Percentiles rank a stretch among this genome's conserved stretches.
Conservation (phyloP, 2,888 invertebrate species). For the Formica aserva region DNA sequence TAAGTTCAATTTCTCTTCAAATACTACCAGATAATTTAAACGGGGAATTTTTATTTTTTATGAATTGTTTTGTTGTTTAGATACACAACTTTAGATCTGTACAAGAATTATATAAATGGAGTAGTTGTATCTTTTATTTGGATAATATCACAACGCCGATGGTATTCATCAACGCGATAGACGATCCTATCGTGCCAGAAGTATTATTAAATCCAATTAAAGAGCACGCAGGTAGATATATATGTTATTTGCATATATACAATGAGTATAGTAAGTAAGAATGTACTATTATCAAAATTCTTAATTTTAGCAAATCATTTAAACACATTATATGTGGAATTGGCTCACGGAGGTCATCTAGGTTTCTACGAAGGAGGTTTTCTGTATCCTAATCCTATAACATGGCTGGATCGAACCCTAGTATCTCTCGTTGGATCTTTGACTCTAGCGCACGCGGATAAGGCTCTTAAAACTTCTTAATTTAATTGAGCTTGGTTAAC, state of each 20-base stretch:
- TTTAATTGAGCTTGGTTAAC: conserved; percentile 57
- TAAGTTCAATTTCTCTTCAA: conserved; percentile 53
- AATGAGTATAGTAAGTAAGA: neutral
- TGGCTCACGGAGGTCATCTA: conserved; percentile 97
- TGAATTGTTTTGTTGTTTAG: conserved; percentile 84
- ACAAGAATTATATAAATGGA: conserved; percentile 93
- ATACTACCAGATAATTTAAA: neutral
- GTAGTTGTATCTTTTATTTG: conserved; percentile 93
- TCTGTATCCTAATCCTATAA: conserved; percentile 94
- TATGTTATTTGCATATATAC: neutral
- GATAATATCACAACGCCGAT: conserved; percentile 93
- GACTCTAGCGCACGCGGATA: conserved; percentile 87
- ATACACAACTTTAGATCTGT: conserved; percentile 93
- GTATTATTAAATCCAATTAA: conserved; percentile 91
- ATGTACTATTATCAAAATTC: conserved; percentile 4
- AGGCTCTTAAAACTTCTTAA: conserved; percentile 82
- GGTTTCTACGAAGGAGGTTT: conserved; percentile 97
- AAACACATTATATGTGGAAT: conserved; percentile 91
- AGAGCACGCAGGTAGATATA: conserved; percentile 91
- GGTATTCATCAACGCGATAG: conserved; percentile 95
- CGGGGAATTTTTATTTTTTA: neutral
- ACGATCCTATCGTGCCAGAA: conserved; percentile 96
- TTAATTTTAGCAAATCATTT: conserved; percentile 88
- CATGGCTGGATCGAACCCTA: conserved; percentile 97
- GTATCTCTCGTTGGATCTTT: conserved; percentile 93